phyloP scores from a whole-genome alignment of 2,888 invertebrate genomes.

The Lycophotia porphyrea region DNA sequence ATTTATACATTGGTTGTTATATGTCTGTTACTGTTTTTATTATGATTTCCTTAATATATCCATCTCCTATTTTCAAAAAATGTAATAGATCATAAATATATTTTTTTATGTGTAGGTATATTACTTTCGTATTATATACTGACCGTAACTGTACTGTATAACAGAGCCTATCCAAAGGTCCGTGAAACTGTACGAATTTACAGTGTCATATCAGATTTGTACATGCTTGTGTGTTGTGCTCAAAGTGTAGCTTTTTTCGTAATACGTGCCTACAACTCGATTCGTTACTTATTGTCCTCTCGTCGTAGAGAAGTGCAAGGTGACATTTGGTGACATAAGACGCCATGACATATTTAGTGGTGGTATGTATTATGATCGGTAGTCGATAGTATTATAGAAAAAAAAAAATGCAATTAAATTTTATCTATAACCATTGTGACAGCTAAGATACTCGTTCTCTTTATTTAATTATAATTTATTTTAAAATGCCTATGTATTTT shows the following conservation, averaged over 20 bases:
- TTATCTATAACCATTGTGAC: too few species aligned
- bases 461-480: too few species aligned
- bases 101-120: neutral
- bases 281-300: slow-evolving; percentile 10
- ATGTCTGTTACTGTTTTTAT: slow-evolving; percentile 34
- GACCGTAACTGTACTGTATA: slow-evolving; percentile 57
- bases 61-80: slow-evolving; percentile 8
- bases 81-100: slow-evolving; percentile 21
- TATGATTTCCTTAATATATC: neutral
- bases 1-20: neutral
- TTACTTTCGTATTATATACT: slow-evolving; percentile 39
- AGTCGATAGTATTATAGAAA: too few species aligned
- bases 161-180: slow-evolving; percentile 64
- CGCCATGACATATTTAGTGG: too few species aligned
- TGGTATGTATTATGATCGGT: too few species aligned
- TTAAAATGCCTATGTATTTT: too few species aligned
- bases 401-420: too few species aligned
- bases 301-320: too few species aligned
- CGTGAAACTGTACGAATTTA: slow-evolving; percentile 80
- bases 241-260: slow-evolving; percentile 23
- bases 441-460: too few species aligned
- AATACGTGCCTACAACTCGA: slow-evolving; percentile 26
- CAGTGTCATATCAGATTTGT: slow-evolving; percentile 88
- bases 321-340: too few species aligned
- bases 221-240: slow-evolving; percentile 66